A percentile compares a stretch with the other conserved stretches of the same genome.
Conservation (phyloP, 2,113 vertebrate genomes). For the Callithrix jacchus region DNA sequence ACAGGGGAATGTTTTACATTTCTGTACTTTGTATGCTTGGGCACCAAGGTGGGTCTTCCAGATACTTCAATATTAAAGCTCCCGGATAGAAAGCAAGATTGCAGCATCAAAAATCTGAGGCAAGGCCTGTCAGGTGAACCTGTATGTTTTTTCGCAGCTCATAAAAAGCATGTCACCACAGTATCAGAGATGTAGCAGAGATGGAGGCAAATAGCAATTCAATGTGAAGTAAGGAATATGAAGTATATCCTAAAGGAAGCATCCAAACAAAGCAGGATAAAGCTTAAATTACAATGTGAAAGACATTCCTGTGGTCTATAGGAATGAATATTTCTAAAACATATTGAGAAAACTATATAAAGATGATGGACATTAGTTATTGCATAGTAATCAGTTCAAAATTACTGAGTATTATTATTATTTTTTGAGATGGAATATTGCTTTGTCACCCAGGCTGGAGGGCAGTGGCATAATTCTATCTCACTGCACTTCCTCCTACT, state of each 20-base stretch:
- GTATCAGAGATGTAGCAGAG: neutral
- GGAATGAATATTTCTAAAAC: neutral
- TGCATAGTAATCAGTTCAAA: neutral
- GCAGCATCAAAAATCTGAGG: accelerated
- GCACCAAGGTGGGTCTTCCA: neutral
- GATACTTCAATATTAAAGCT: accelerated
- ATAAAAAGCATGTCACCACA: neutral
- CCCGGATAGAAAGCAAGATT: too few relatives aligned
- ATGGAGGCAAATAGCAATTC: neutral
- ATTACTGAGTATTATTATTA: neutral
- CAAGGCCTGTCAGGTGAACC: neutral
- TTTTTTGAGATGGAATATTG: too few relatives aligned
- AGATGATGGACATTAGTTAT: neutral
- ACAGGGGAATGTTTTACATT: neutral
- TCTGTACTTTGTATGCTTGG: neutral
- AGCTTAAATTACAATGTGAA: neutral
- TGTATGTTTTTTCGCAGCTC: neutral
- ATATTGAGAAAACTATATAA: neutral
- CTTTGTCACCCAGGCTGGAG: too few relatives aligned
- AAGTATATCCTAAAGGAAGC: neutral
- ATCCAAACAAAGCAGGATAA: neutral
- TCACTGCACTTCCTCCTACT: too few relatives aligned
- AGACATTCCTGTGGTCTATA: neutral
- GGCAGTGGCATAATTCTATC: too few relatives aligned
- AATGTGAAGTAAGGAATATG: neutral